Base-by-base conservation (phyloP, 2,888 invertebrate species). In the Phasia obesa region DNA sequence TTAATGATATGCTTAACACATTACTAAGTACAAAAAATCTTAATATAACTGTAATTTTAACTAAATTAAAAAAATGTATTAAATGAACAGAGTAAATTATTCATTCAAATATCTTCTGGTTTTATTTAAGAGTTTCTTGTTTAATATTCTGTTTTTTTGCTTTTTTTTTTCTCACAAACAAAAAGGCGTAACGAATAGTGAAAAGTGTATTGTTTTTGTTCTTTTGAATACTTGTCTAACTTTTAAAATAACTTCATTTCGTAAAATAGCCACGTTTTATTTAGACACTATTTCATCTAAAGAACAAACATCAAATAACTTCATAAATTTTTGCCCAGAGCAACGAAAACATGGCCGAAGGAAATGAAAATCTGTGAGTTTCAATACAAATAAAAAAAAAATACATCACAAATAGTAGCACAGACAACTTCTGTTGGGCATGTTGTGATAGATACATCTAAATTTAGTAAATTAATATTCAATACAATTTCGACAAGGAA, bases 211-310 rank as follows among this genome's bases (percentile, higher is more conserved):
- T 9, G 51, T 35, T 65, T 7, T 42, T 17, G 11, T n/a, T 25
- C n/a, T n/a, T 23, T 6, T 31, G 21, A 31, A 25, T 15, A 6
- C 7, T 44, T 55, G 9, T 4, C 9, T 4, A 23, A 25, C 17
- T 35, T 23, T 2, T 13, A 6, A 19, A 38, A 55, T 31, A 2
- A 67, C 11, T 35, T 27, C 51, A 44, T 44, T 82, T 70, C 7
- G n/a, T 17, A 82, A 74, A 82, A 74, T 31, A 59, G 78, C 78
- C 82, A 82, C 82, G 82, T 82, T 69, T 21, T 47, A 47, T 51
- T 78, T 64, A 53, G 78, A 78, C 74, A 78, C 77, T 78, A 53
- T 69, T 78, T 55, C 55, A 51, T 64, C 15, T 42, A n/a, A n/a
- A 25, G n/a, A 17, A 42, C 51, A 81, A 71, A 75, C 27, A 75